Evolutionary conservation across 1,140 invertebrate species (phyloP).

Genomic region (Acromyrmex charruanus): DNA sequence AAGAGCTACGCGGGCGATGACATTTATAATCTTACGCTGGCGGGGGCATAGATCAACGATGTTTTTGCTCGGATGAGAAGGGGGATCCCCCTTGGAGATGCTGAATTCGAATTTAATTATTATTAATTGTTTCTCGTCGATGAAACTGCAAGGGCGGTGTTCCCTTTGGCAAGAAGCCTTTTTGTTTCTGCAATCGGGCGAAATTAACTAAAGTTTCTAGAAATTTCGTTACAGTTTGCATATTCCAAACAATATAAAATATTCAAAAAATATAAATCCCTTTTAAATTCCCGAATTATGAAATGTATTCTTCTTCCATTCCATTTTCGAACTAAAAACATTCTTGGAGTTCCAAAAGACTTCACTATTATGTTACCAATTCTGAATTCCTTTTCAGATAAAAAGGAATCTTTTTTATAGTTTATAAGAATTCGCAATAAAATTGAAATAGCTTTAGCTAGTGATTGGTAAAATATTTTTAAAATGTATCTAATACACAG

Average conservation of each 20-base stretch:
- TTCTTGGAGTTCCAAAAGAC: too few relatives aligned
- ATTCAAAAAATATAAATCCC: too few relatives aligned
- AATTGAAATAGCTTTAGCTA: too few relatives aligned
- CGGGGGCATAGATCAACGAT: constrained; percentile 80
- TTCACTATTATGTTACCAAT: too few relatives aligned
- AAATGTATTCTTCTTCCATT: too few relatives aligned
- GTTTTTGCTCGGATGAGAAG: constrained; percentile 81
- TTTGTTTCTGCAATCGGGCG: neutral
- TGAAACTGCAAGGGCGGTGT: constrained; percentile 8
- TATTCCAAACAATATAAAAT: neutral
- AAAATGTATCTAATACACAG: too few relatives aligned
- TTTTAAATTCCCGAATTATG: too few relatives aligned
- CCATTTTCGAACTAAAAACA: too few relatives aligned
- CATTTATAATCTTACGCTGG: constrained; percentile 79
- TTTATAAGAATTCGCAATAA: too few relatives aligned
- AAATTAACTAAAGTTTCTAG: neutral
- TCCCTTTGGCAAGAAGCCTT: neutral
- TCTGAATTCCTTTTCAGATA: too few relatives aligned
- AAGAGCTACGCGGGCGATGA: constrained; percentile 67
- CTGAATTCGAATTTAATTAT: constrained; percentile 84
- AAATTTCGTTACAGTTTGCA: neutral
- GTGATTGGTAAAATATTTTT: too few relatives aligned
- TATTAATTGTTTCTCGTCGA: constrained; percentile 79
- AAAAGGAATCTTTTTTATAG: too few relatives aligned
- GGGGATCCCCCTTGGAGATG: constrained; percentile 70